Evolutionary conservation across 53 echinoderm and acorn worm species (phyloP).

Genomic region (Astropecten irregularis): DNA sequence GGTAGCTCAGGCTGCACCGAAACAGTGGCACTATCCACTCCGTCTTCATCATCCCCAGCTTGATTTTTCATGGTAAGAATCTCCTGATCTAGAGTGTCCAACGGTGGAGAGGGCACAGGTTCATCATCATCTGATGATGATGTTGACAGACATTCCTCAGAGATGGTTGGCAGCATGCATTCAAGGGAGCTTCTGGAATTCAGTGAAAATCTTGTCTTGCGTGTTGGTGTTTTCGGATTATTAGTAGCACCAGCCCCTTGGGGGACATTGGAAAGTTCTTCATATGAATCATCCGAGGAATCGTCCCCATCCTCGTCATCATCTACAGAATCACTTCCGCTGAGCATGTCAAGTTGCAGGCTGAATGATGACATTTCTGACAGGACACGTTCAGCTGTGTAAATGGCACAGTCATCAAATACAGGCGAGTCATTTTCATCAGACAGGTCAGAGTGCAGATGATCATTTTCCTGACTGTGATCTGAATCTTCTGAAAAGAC

Average conservation of each 20-base stretch:
- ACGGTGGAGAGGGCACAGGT: not conserved
- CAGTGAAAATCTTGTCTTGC: not conserved
- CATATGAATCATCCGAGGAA: slow-evolving; percentile 15
- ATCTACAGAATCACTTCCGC: slow-evolving; percentile 26
- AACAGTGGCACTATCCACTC: too few species aligned
- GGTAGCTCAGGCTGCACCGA: too few species aligned
- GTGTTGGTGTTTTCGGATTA: not conserved
- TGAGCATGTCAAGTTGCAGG: slow-evolving; percentile 28
- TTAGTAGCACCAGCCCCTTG: not conserved
- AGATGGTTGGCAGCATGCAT: slow-evolving; percentile 44
- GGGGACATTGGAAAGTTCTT: not conserved
- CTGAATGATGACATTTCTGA: slow-evolving; percentile 44
- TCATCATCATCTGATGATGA: slow-evolving; percentile 32
- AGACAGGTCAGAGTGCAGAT: not conserved
- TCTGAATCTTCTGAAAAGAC: not conserved
- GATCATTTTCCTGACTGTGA: not conserved
- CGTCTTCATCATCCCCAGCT: not conserved
- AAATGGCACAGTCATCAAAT: slow-evolving; percentile 17
- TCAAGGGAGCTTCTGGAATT: slow-evolving; percentile 20
- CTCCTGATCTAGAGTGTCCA: too few species aligned
- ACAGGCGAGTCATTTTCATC: not conserved
- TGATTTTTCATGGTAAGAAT: not conserved
- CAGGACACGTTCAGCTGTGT: slow-evolving; percentile 39
- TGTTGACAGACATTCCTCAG: slow-evolving; percentile 38
- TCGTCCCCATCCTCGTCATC: not conserved